These are phyloP conservation scores for Tinea trinotella DNA, from an alignment of 2,888 invertebrate species.

Conservation along the genomic window DNA sequence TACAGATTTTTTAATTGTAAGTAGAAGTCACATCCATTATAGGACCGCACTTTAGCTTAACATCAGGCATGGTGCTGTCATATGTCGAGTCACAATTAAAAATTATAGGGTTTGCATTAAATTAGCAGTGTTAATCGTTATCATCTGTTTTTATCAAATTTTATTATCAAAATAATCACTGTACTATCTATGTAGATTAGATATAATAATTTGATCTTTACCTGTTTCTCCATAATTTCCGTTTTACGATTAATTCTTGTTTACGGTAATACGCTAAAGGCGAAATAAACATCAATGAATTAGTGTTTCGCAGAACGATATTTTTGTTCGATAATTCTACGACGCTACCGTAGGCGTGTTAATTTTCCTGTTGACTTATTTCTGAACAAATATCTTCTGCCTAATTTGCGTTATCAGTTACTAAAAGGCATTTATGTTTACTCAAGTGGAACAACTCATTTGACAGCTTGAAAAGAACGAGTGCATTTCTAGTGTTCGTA, in stretches of 20 bases:
- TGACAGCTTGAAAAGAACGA: no score
- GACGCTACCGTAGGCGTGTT: background rate
- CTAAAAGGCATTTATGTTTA: background rate
- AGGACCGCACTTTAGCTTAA: no score
- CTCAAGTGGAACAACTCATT: no score
- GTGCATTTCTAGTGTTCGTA: no score
- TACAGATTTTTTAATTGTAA: no score
- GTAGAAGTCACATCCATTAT: no score
- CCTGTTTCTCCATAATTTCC: background rate
- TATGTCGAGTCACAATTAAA: no score
- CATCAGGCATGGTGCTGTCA: no score
- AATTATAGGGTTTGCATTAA: no score
- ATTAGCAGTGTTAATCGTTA: background rate
- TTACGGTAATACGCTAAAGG: background rate
- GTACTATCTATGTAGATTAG: background rate
- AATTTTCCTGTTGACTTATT: conserved; percentile 6
- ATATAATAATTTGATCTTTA: background rate
- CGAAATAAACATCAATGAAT: background rate
- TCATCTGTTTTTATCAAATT: background rate
- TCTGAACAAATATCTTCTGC: conserved; percentile 2
- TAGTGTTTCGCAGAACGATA: background rate
- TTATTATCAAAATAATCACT: background rate
- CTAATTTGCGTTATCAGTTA: conserved; percentile 1
- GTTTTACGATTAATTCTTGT: background rate
- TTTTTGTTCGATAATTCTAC: background rate